Evolutionary conservation across 2,113 vertebrate species (phyloP).

Genomic region (Gallinago jamesoni): DNA sequence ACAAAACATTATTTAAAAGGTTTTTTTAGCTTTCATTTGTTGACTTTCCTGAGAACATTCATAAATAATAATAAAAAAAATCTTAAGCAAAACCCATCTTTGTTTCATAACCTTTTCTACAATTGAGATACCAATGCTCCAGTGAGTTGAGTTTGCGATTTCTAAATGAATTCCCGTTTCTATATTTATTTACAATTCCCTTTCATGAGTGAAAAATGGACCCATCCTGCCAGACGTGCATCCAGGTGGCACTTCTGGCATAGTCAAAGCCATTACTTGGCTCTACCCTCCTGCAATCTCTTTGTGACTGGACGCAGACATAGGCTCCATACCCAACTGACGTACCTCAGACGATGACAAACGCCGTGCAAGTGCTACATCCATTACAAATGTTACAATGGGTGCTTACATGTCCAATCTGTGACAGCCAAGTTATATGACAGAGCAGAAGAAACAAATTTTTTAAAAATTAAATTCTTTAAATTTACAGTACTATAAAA

Average conservation of each 20-base stretch:
- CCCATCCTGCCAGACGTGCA: neutral
- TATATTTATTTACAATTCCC: neutral
- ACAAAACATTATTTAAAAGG: neutral
- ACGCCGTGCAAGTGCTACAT: neutral
- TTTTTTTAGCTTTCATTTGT: neutral
- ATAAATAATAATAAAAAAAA: neutral
- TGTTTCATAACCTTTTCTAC: neutral
- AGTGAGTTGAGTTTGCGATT: neutral
- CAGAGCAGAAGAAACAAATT: neutral
- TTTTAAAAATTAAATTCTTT: neutral
- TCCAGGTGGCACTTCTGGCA: neutral
- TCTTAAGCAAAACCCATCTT: neutral
- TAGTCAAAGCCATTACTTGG: neutral
- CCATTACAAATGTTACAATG: neutral
- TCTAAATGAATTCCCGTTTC: neutral
- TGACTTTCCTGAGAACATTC: neutral
- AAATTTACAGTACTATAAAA: slow-evolving; percentile 39
- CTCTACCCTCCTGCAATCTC: neutral
- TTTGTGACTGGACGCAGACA: neutral
- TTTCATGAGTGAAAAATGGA: neutral
- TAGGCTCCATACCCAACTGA: neutral
- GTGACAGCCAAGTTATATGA: neutral
- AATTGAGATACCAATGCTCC: rapidly evolving
- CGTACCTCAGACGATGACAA: neutral
- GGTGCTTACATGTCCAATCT: neutral